Percentiles rank a stretch among this genome's conserved stretches.
Evolutionary conservation across 2,113 vertebrate species (phyloP).

Genomic region (Pagrus major): DNA sequence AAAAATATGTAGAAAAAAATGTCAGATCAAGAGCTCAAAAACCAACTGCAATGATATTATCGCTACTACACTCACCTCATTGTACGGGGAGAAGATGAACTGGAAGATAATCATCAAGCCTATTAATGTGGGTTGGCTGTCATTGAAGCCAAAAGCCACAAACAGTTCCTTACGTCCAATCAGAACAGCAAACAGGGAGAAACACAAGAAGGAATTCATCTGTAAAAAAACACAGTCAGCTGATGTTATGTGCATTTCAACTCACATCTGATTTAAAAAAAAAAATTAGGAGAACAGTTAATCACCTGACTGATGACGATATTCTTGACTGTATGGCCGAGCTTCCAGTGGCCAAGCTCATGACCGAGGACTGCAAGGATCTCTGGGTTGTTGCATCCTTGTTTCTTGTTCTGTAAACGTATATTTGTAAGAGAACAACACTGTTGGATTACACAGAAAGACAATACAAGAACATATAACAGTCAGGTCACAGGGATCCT

Average conservation of each 20-base stretch:
- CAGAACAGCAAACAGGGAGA: conserved; percentile 95
- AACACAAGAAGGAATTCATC: conserved; percentile 99
- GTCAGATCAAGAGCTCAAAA: background rate
- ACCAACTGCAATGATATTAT: background rate
- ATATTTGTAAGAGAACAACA: background rate
- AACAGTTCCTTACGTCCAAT: conserved; percentile 97
- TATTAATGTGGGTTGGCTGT: conserved; percentile 95
- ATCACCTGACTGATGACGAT: conserved; percentile 98
- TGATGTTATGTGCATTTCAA: background rate
- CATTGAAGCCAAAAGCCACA: conserved; percentile 94
- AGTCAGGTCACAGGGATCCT: background rate
- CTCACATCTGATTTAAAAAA: background rate
- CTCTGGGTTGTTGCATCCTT: conserved; percentile 97
- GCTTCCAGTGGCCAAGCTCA: conserved; percentile 98
- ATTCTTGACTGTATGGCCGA: conserved; percentile 97
- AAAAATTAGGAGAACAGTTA: background rate
- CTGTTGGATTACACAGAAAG: background rate
- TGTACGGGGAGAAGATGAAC: conserved; percentile 99
- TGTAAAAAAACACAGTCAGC: conserved; percentile 69
- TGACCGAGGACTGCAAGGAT: conserved; percentile 97
- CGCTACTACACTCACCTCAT: conserved; percentile 87
- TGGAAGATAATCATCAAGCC: conserved; percentile 99
- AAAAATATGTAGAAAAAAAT: background rate
- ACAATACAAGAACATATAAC: background rate
- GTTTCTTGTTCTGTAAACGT: conserved; percentile 91